phyloP scores from a whole-genome alignment of 2,888 invertebrate genomes.

The Drosophila nr. perissopoda region DNA sequence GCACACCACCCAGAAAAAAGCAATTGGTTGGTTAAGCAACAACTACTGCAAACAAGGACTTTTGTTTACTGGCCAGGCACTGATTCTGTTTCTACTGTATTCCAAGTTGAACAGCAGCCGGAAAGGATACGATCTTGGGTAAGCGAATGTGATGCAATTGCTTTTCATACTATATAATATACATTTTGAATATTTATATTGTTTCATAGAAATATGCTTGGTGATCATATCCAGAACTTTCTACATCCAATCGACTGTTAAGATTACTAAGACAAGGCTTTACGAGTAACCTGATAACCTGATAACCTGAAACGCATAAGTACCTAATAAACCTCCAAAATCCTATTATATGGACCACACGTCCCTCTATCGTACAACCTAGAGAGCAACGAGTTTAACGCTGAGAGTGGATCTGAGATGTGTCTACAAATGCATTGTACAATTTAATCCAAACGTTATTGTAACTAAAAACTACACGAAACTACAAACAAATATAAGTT shows the following conservation, averaged over 20 bases:
- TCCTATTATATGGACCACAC: conserved; percentile 12
- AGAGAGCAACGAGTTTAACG: conserved; percentile 54
- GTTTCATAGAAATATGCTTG: conserved; percentile 39
- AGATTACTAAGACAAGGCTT: conserved; percentile 9
- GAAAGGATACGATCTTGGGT: conserved; percentile 53
- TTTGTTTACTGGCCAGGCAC: conserved; percentile 44
- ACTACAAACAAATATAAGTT: conserved; percentile 53
- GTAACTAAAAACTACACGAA: conserved; percentile 63
- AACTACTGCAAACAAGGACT: conserved; percentile 48
- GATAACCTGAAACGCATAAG: conserved; percentile 47
- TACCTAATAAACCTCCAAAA: conserved; percentile 37
- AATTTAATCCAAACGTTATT: conserved; percentile 67
- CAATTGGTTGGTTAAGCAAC: conserved; percentile 33
- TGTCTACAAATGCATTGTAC: conserved; percentile 52
- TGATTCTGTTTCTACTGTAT: conserved; percentile 51
- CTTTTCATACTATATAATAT: neutral
- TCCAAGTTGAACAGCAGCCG: conserved; percentile 37
- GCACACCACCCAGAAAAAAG: neutral
- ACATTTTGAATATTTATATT: neutral
- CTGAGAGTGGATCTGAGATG: conserved; percentile 48
- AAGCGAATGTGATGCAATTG: neutral
- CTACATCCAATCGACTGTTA: conserved; percentile 52
- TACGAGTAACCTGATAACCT: conserved; percentile 16
- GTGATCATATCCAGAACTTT: conserved; percentile 41
- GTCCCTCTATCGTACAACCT: conserved; percentile 19